These are phyloP conservation scores for Drosophila mayri DNA, from an alignment of 1,140 invertebrate species.

Conservation along the genomic window DNA sequence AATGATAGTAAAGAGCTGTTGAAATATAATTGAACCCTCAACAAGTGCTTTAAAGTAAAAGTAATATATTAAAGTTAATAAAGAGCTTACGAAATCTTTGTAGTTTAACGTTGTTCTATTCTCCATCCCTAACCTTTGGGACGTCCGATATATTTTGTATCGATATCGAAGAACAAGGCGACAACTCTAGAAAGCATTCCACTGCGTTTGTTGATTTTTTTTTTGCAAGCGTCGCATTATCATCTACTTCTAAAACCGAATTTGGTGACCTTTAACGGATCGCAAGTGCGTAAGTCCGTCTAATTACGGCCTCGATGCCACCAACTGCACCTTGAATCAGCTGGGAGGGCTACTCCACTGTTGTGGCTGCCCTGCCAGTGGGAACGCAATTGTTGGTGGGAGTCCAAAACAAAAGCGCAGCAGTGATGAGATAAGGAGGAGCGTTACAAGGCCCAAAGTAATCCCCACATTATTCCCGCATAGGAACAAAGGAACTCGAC, in stretches of 20 bases:
- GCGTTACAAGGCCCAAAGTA: conserved; percentile 41
- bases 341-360: conserved; percentile 14
- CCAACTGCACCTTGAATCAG: conserved; percentile 8
- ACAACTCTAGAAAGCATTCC: conserved; percentile 46
- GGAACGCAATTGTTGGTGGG: conserved; percentile 3
- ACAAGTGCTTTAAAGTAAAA: not conserved
- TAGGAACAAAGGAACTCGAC: conserved; percentile 60
- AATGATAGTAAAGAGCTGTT: no score
- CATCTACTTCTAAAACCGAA: conserved; percentile 6
- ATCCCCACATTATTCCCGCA: conserved; percentile 28
- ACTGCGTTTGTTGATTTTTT: conserved; percentile 41
- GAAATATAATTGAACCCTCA: not conserved
- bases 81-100: not conserved
- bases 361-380: not conserved
- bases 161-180: conserved; percentile 17
- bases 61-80: no score
- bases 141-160: not conserved
- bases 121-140: not conserved
- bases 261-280: conserved; percentile 4
- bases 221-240: conserved; percentile 49
- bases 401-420: conserved; percentile 27
- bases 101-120: not conserved
- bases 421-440: conserved; percentile 36
- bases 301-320: not conserved
- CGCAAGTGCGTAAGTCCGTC: not conserved